Conservation (phyloP, 2,113 vertebrate species). For the Phainopepla nitens region DNA sequence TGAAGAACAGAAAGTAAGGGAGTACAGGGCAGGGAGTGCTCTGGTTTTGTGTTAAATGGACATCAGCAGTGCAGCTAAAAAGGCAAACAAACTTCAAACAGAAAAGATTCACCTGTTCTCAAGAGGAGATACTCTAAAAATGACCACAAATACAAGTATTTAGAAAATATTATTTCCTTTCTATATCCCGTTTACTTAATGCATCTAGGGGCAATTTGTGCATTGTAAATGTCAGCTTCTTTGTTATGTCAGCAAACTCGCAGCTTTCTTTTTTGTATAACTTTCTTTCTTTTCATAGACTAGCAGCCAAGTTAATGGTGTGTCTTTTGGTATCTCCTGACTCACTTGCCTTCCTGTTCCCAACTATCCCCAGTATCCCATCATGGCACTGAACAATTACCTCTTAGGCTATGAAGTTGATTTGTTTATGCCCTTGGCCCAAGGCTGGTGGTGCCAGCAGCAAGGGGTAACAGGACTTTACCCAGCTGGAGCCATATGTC, state of each 20-base stretch:
- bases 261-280: background rate
- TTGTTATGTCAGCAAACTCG: background rate
- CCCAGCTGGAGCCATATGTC: background rate
- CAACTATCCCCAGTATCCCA: background rate
- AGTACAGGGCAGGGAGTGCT: background rate
- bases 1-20: background rate
- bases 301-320: background rate
- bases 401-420: background rate
- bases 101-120: constrained; percentile 29
- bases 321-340: background rate
- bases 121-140: constrained; percentile 24
- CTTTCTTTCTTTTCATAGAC: background rate
- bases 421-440: background rate
- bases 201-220: background rate
- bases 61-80: background rate
- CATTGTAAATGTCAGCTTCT: background rate
- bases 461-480: background rate
- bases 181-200: constrained; percentile 21
- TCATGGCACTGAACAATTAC: background rate
- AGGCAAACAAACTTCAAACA: constrained; percentile 16
- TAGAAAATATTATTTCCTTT: constrained; percentile 40
- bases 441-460: background rate
- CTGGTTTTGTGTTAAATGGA: background rate
- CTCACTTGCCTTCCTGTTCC: background rate
- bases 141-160: background rate